Percentiles rank a stretch among this genome's conserved stretches.
These are phyloP conservation scores for Sesia bembeciformis DNA, from an alignment of 2,888 invertebrate species.

Conservation along the genomic window DNA sequence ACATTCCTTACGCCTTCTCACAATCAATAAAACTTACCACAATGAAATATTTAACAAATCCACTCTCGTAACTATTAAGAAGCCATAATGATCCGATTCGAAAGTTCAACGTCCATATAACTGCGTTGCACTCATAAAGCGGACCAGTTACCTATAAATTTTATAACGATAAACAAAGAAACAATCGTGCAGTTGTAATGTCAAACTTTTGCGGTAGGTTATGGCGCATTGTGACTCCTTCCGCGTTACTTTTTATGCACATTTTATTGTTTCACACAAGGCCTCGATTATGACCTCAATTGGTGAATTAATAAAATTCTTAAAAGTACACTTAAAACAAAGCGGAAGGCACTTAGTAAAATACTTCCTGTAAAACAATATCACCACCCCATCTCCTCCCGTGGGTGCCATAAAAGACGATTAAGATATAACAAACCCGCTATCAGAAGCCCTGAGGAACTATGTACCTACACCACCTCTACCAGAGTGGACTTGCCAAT, in stretches of 20 bases:
- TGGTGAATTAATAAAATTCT: no score
- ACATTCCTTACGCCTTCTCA: no score
- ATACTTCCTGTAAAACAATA: no score
- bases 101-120: conserved; percentile 59
- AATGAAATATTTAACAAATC: conserved; percentile 49
- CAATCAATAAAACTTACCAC: conserved; percentile 13
- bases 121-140: conserved; percentile 36
- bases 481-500: no score
- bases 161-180: conserved; percentile 65
- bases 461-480: no score
- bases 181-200: conserved; percentile 50
- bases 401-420: no score
- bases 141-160: conserved; percentile 46
- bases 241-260: conserved; percentile 27
- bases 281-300: not conserved
- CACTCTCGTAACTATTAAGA: conserved; percentile 49
- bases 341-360: no score
- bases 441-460: no score
- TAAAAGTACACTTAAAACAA: no score
- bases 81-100: conserved; percentile 60
- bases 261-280: conserved; percentile 12
- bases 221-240: conserved; percentile 47
- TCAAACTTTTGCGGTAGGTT: conserved; percentile 65
- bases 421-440: no score
- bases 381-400: no score